Base-by-base conservation (phyloP, 2,113 vertebrate genomes). In the Lucifuga dentata region DNA sequence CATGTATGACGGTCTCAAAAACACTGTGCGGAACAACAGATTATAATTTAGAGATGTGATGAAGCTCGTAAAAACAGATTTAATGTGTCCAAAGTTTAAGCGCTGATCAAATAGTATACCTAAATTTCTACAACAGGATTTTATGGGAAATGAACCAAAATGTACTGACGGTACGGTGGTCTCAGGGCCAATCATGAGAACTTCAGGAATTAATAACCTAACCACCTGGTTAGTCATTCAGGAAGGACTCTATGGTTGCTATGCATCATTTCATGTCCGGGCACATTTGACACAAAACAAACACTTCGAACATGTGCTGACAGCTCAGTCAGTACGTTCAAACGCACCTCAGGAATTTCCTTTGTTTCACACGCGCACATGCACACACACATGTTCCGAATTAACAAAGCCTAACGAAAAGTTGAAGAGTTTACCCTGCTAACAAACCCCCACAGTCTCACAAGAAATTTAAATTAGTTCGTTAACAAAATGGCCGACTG, bases 381-480 rank as follows among this genome's bases (percentile, higher is more conserved):
- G 63, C 69, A 52, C 48, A 64, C 20, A 33, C 29, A 17, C 8
- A 38, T 4, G 26, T 59, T 44, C 43, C 16, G 21, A 23, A 44
- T 55, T 23, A 35, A n/a, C n/a, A n/a, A n/a, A n/a, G 38, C 33
- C 8, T 1, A 49, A 39, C 33, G n/a, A 21, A 78, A 65, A 69
- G 59, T 26, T n/a, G 13, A n/a, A 23, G 3, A 17, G 7, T 84
- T 80, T 57, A 57, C 71, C 51, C 32, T 23, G 76, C 48, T 48
- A 75, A 58, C 55, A 73, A 11, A 13, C 57, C 43, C 16, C n/a
- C 17, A 11, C 15, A 23, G 36, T 15, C 36, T 23, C 24, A 24
- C 32, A 26, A 6, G 45, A 33, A 53, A 44, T 20, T 45, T 16
- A 52, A 73, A 74, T 45, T 52, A 21, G 5, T 33, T 50, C 44